phyloP scores from a whole-genome alignment of 1,140 invertebrate species.

The Mactra quadrangularis region DNA sequence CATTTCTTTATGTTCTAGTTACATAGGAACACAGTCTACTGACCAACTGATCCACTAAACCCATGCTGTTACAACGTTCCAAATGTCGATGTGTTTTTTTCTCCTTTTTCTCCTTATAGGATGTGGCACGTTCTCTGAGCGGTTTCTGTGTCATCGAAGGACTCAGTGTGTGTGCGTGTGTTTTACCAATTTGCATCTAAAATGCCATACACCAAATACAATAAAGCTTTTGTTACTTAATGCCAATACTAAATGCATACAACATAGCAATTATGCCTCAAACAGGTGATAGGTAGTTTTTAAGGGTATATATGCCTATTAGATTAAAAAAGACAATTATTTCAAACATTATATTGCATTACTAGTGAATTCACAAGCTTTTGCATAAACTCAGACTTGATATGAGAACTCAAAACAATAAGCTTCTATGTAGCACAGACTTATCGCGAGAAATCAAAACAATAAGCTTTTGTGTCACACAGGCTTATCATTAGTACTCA shows the following conservation, averaged over 20 bases:
- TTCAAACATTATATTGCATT: too few species aligned
- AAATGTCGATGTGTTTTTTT: constrained; percentile 75
- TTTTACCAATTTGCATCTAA: constrained; percentile 42
- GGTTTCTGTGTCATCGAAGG: constrained; percentile 40
- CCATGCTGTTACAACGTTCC: constrained; percentile 78
- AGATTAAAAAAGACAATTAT: too few species aligned
- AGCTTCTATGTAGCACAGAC: too few species aligned
- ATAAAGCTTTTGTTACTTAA: constrained; percentile 5
- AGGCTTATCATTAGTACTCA: too few species aligned
- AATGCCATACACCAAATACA: constrained; percentile 50
- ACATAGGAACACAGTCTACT: constrained; percentile 63
- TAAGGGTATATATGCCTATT: too few species aligned
- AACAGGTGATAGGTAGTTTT: too few species aligned
- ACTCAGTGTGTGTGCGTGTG: constrained; percentile 44
- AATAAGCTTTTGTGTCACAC: too few species aligned
- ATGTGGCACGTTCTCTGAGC: constrained; percentile 75
- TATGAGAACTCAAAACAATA: too few species aligned
- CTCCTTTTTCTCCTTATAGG: constrained; percentile 82
- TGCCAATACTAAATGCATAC: not conserved
- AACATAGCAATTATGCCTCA: too few species aligned
- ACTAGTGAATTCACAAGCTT: too few species aligned
- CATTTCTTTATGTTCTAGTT: not conserved
- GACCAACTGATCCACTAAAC: constrained; percentile 79
- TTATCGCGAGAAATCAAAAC: too few species aligned
- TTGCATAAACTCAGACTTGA: too few species aligned